Evolutionary conservation across 1,140 invertebrate species (phyloP), one percentile per base, ranked within the genome.

Genomic region (Centruroides vittatus): DNA sequence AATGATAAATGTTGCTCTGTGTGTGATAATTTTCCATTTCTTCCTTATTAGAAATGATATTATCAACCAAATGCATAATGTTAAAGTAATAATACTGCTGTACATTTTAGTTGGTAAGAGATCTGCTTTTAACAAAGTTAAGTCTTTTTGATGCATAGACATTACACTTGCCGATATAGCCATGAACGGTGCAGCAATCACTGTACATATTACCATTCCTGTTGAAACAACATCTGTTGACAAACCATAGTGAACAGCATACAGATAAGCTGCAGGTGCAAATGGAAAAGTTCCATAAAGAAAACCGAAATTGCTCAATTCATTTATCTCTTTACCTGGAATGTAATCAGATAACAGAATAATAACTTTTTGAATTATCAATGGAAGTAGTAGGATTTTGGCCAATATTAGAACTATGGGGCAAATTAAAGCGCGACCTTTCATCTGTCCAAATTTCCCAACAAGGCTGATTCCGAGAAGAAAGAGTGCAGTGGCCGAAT

Each of bases 241-340:
- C 10, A 93, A 69, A 65, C 85, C 82, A 72, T 94, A 97, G 60
- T 90, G 82, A 48, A 86, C 82, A 3, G 93, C 90, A 74, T 93
- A 94, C 6, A 98, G 88, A 75, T 95, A 96, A 5, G 93, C 86
- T 49, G 89, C 89, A 0, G 94, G 93, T 36, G 93, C 93, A 47
- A 91, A 85, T 3, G 93, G 94, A 73, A 97, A 89, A 1, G 91
- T 96, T 57, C 94, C 93, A 74, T 98, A 98, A 0, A 98, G 78
- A 77, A 97, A 98, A 0, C 88, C 93, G 74, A 90, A 97, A 57
- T 89, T 94, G 66, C 88, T 89, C 36, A 92, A 78, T 64, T 89
- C 85, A 23, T 80, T 75, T 2, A 86, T 91, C 61, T 88, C 85
- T 51, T 82, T 83, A 51, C 78, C 73, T 70, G 84, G 83, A 1